phyloP scores from a whole-genome alignment of 2,888 invertebrate species.

The Tiliacea citrago region DNA sequence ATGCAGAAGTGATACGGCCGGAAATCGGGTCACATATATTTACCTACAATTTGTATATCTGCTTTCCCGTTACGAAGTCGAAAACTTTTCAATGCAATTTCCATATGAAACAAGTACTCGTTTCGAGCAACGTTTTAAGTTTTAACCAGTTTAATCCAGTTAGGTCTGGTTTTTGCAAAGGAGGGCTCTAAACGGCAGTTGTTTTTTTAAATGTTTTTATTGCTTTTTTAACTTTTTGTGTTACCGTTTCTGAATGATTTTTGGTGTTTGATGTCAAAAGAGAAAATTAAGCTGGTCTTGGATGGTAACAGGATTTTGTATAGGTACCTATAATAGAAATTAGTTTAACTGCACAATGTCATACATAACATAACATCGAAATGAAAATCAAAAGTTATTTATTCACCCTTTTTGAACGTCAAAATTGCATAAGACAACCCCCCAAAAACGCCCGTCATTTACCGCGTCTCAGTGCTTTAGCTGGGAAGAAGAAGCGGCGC shows the following conservation, averaged over 20 bases:
- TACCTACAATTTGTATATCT: slow-evolving; percentile 16
- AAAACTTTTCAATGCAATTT: slow-evolving; percentile 57
- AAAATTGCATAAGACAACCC: too few relatives aligned
- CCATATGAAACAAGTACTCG: slow-evolving; percentile 48
- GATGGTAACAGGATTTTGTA: not conserved
- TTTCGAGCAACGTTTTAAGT: slow-evolving; percentile 55
- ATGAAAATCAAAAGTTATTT: too few relatives aligned
- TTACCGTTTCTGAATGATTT: not conserved
- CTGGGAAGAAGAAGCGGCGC: too few relatives aligned
- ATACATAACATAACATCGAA: too few relatives aligned
- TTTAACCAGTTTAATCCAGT: slow-evolving; percentile 54
- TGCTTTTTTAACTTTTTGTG: not conserved
- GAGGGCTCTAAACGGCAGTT: slow-evolving; percentile 8
- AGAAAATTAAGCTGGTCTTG: too few relatives aligned
- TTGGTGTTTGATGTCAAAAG: not conserved
- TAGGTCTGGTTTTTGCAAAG: slow-evolving; percentile 30
- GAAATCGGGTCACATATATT: slow-evolving; percentile 24
- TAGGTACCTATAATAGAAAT: fast-evolving
- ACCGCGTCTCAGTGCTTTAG: too few relatives aligned
- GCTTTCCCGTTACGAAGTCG: slow-evolving; percentile 35
- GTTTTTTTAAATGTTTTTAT: not conserved
- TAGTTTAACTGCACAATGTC: not conserved
- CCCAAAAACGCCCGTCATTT: too few relatives aligned
- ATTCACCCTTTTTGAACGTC: too few relatives aligned
- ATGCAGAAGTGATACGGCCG: not conserved